A percentile compares a stretch with the other conserved stretches of the same genome.
Evolutionary conservation across 2,888 invertebrate genomes (phyloP).

Genomic region (Heliconius ethilla): DNA sequence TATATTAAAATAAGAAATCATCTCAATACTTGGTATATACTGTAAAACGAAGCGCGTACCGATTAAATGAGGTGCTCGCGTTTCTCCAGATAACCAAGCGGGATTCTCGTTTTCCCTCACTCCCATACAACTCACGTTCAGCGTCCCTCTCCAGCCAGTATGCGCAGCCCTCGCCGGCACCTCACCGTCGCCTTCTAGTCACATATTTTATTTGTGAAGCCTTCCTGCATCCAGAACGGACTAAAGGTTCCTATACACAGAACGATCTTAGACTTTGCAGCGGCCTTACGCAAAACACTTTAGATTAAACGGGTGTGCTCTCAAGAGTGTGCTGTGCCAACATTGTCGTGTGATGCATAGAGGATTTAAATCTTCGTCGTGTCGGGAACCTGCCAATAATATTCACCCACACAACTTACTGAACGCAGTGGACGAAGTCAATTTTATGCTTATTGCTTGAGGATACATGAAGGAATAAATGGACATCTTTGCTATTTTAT

Average conservation of each 20-base stretch:
- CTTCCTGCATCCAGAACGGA: constrained; percentile 78
- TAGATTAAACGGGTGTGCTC: constrained; percentile 21
- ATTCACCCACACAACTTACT: constrained; percentile 75
- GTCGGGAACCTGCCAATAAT: constrained; percentile 75
- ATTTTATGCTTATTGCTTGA: constrained; percentile 69
- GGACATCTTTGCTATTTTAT: constrained; percentile 52
- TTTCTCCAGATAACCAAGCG: constrained; percentile 79
- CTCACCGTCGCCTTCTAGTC: constrained; percentile 80
- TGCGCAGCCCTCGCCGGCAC: constrained; percentile 77
- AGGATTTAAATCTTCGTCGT: constrained; percentile 61
- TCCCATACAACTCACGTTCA: constrained; percentile 46
- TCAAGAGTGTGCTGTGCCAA: constrained; percentile 23
- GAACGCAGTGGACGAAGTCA: constrained; percentile 67
- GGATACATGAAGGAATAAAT: constrained; percentile 53
- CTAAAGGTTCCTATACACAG: constrained; percentile 70
- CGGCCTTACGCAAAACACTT: constrained; percentile 35
- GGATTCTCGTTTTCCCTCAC: constrained; percentile 56
- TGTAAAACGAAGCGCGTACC: constrained; percentile 79
- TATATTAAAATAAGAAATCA: constrained; percentile 53
- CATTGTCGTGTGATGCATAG: constrained; percentile 59
- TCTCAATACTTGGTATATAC: constrained; percentile 76
- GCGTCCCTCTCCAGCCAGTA: constrained; percentile 62
- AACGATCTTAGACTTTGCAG: constrained; percentile 49
- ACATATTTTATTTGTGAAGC: constrained; percentile 82
- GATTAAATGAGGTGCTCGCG: constrained; percentile 82